Evolutionary conservation across 2,797 vertebrate species (phyloP).

Genomic region (Gymnoscopelus microlampas): DNA sequence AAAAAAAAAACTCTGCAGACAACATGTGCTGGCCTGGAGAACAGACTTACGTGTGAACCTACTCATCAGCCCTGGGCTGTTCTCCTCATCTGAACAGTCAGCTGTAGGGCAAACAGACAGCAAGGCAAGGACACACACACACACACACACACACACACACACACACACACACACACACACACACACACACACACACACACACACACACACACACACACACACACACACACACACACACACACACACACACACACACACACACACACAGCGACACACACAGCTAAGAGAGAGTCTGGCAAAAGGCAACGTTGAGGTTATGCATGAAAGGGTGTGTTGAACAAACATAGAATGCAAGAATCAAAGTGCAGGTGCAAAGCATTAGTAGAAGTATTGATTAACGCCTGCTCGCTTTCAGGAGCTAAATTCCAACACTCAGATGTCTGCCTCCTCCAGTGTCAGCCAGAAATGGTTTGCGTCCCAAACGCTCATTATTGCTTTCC

Average conservation of each 20-base stretch:
- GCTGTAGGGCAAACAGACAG: constrained; percentile 82
- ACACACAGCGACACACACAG: constrained; percentile 4
- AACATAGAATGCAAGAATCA: no score
- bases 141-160: no score
- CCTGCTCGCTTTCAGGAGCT: no score
- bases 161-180: background rate
- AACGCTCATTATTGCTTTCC: no score
- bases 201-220: constrained; percentile 58
- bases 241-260: background rate
- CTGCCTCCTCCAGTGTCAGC: no score
- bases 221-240: constrained; percentile 45
- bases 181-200: constrained; percentile 27
- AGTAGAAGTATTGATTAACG: no score
- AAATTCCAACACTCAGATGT: no score
- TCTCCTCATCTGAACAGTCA: constrained; percentile 84
- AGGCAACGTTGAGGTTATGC: constrained; percentile 26
- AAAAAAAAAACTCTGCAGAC: constrained; percentile 9
- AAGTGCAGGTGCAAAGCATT: no score
- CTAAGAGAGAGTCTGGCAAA: constrained; percentile 52
- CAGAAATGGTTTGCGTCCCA: no score
- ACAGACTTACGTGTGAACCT: constrained; percentile 84
- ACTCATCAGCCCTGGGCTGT: constrained; percentile 78
- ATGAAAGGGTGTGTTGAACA: no score
- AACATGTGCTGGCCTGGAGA: constrained; percentile 50
- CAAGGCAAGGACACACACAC: constrained; percentile 62